Evolutionary conservation across 23 tunicate species (phyloP).

Genomic region (Trididemnum clinides): DNA sequence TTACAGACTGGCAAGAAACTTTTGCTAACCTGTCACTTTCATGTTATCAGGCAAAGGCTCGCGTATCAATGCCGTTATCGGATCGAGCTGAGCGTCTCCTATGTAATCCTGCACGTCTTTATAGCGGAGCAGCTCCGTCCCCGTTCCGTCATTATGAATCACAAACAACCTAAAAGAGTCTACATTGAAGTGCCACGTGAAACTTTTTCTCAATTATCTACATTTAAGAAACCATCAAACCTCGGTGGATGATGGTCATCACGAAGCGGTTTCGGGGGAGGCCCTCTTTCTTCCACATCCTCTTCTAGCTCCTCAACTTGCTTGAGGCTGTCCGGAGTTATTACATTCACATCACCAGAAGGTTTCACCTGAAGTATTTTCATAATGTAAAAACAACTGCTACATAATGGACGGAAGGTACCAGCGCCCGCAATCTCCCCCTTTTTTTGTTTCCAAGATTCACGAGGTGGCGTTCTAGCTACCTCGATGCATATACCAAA

Average conservation of each 20-base stretch:
- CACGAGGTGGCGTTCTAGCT: no score
- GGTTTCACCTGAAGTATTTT: constrained; percentile 67
- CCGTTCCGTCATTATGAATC: constrained; percentile 74
- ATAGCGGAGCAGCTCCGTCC: constrained; percentile 71
- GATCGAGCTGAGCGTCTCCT: constrained; percentile 78
- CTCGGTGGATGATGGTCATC: constrained; percentile 84
- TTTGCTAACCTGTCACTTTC: constrained; percentile 55
- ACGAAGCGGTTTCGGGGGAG: constrained; percentile 31
- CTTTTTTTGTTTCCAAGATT: no score
- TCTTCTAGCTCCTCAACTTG: neutral
- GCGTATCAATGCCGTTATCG: constrained; percentile 79
- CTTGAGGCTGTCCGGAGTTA: constrained; percentile 22
- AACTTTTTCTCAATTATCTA: no score
- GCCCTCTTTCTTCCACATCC: neutral
- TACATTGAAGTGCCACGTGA: no score
- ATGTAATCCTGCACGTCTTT: constrained; percentile 89
- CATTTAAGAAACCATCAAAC: no score
- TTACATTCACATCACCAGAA: constrained; percentile 61
- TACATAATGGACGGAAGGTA: no score
- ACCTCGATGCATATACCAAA: no score
- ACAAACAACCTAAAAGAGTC: constrained; percentile 65
- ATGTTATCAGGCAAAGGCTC: constrained; percentile 77
- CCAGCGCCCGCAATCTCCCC: no score
- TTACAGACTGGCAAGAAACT: neutral
- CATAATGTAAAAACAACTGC: neutral